Evolutionary conservation across 2,888 invertebrate species (phyloP).

Genomic region (Quadroppia sp.): DNA sequence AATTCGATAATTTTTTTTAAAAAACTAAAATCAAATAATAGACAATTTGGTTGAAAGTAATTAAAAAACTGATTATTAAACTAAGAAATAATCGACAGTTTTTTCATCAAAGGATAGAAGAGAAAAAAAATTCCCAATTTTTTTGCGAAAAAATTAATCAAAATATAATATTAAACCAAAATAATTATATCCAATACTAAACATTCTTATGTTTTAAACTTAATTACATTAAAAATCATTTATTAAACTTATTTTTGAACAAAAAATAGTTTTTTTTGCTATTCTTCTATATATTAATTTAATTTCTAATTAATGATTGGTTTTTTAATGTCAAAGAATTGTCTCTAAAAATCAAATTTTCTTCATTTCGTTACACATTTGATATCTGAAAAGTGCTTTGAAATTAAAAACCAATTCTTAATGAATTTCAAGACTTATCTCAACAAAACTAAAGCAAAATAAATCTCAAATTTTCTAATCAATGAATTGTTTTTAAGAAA

Average conservation of each 20-base stretch:
- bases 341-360: not conserved
- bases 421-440: slow-evolving; percentile 9
- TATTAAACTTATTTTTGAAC: not conserved
- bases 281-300: no score
- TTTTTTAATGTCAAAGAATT: not conserved
- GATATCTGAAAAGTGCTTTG: not conserved
- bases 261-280: not conserved
- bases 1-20: not conserved
- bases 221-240: not conserved
- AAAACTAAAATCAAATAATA: slow-evolving; percentile 29
- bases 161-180: slow-evolving; percentile 4
- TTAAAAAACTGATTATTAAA: slow-evolving; percentile 19
- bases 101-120: not conserved
- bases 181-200: not conserved
- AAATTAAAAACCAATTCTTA: not conserved
- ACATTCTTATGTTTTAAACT: slow-evolving; percentile 2
- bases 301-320: slow-evolving; percentile 32
- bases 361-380: not conserved
- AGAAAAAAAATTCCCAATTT: not conserved
- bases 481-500: slow-evolving; percentile 8
- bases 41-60: slow-evolving; percentile 12
- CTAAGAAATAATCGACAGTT: not conserved
- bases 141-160: slow-evolving; percentile 17
- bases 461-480: not conserved
- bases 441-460: not conserved